These are phyloP conservation scores for Odontomyia ornata DNA, from an alignment of 2,888 invertebrate species.

Conservation along the genomic window DNA sequence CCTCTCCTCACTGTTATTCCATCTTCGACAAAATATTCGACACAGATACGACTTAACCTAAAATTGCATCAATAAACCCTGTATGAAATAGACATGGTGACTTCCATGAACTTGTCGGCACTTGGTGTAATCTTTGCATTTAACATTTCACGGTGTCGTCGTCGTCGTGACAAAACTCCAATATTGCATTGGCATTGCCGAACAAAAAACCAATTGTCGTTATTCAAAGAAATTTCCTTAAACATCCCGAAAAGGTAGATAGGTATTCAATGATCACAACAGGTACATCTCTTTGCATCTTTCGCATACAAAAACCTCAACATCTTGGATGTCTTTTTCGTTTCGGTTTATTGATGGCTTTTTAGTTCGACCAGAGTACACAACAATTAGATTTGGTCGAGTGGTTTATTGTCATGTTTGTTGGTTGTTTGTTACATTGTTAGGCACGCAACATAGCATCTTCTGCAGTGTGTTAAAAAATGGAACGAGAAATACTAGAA, in stretches of 20 bases:
- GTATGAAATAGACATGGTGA: constrained; percentile 21
- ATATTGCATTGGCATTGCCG: not conserved
- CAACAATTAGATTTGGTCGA: constrained; percentile 42
- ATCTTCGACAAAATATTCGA: too few species aligned
- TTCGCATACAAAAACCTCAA: not conserved
- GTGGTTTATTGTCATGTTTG: constrained; percentile 33
- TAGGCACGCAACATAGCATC: constrained; percentile 26
- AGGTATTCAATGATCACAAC: not conserved
- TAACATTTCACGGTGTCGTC: not conserved
- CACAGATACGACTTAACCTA: constrained; percentile 32
- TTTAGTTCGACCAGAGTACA: constrained; percentile 15
- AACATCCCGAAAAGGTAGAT: not conserved
- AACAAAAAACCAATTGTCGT: not conserved
- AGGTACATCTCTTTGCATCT: not conserved
- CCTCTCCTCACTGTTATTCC: too few species aligned
- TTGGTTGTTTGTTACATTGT: constrained; percentile 21
- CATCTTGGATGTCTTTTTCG: constrained; percentile 12
- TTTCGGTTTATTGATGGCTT: constrained; percentile 28
- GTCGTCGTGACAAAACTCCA: constrained; percentile 8
- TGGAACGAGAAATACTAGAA: not conserved
- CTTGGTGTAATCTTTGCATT: not conserved
- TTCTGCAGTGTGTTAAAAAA: not conserved
- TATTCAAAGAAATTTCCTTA: not conserved
- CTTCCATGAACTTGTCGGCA: constrained; percentile 38
- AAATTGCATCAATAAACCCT: constrained; percentile 42